Evolutionary conservation across 2,797 vertebrate genomes (phyloP).

Genomic region (Iguana delicatissima): DNA sequence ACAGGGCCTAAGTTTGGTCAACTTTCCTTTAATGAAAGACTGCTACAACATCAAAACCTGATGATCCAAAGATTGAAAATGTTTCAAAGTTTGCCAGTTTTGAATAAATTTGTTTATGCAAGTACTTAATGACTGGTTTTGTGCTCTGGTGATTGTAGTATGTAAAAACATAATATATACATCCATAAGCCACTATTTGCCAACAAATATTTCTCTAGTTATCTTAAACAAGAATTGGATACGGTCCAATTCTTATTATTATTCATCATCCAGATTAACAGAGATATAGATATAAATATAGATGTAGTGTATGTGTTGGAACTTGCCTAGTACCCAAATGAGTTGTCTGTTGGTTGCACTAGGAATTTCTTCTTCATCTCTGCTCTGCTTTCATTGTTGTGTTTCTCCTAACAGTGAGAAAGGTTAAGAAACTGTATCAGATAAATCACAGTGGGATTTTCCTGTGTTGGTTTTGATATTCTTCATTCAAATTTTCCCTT

Average conservation of each 20-base stretch:
- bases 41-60: neutral
- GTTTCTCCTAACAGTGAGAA: constrained; percentile 52
- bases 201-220: constrained; percentile 2
- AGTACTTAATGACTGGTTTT: neutral
- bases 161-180: neutral
- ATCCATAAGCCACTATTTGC: neutral
- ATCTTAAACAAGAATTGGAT: constrained; percentile 15
- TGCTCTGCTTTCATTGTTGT: constrained; percentile 49
- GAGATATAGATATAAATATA: constrained; percentile 23
- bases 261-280: constrained; percentile 17
- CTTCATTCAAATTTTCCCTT: constrained; percentile 65
- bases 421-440: constrained; percentile 60
- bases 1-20: too few relatives aligned
- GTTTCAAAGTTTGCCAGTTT: neutral
- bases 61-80: neutral
- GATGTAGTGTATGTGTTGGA: constrained; percentile 49
- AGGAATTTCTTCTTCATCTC: constrained; percentile 53
- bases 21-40: neutral
- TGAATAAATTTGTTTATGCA: neutral
- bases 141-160: neutral
- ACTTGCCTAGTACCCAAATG: constrained; percentile 27
- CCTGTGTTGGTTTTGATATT: constrained; percentile 66
- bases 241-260: constrained; percentile 21
- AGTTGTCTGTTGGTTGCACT: constrained; percentile 58
- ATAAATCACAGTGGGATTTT: constrained; percentile 60